Evolutionary conservation across 1,140 invertebrate species (phyloP).

Genomic region (Calliopsis andreniformis): DNA sequence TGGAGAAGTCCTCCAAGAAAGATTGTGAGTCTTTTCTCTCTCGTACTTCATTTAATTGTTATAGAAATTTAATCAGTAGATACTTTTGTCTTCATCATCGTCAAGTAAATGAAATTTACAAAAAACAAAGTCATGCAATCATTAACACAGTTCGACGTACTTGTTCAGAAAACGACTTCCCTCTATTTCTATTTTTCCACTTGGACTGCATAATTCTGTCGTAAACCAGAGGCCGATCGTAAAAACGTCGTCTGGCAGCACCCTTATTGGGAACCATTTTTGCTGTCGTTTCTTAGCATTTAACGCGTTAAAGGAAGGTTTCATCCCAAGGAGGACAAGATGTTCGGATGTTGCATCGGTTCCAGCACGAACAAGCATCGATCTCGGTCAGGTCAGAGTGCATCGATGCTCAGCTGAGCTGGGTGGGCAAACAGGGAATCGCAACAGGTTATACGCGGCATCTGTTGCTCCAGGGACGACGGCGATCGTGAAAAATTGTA

Average conservation of each 20-base stretch:
- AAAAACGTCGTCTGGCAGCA: not conserved
- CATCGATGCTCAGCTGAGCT: not conserved
- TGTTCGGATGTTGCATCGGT: not conserved
- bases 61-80: too few species aligned
- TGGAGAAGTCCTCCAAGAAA: too few species aligned
- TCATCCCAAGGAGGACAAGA: not conserved
- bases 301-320: not conserved
- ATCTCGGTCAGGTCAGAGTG: not conserved
- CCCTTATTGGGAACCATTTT: not conserved
- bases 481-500: not conserved
- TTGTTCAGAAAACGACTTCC: too few species aligned
- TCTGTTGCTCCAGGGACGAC: slow-evolving; percentile 22
- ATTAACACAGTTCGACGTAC: too few species aligned
- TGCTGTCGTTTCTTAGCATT: too few species aligned
- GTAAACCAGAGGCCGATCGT: not conserved
- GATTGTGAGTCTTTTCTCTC: too few species aligned
- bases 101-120: too few species aligned
- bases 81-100: too few species aligned
- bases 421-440: slow-evolving; percentile 8
- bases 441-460: slow-evolving; percentile 43
- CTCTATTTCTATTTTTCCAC: too few species aligned
- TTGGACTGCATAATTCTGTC: not conserved
- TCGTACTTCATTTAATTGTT: too few species aligned
- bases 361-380: not conserved
- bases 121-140: too few species aligned